phyloP scores from a whole-genome alignment of 1,140 invertebrate species.

The Eciton burchellii region DNA sequence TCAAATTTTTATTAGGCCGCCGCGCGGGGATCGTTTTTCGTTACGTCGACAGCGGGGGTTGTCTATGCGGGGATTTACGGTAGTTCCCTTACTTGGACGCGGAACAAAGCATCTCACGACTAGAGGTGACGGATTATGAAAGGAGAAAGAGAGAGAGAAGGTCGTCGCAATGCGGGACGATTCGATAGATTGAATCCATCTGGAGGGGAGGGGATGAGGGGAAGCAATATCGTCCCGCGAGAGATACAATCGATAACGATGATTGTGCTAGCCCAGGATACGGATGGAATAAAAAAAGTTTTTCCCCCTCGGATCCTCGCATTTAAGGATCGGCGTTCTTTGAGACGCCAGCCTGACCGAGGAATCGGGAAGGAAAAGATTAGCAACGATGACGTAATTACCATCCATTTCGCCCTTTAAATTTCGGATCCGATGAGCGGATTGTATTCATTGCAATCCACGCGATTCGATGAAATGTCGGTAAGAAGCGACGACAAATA shows the following conservation, averaged over 20 bases:
- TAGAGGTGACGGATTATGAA: constrained; percentile 12
- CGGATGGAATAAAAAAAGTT: constrained; percentile 30
- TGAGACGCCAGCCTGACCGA: not conserved
- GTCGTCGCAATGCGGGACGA: constrained; percentile 19
- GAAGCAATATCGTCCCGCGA: not conserved
- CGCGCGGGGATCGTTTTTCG: constrained; percentile 15
- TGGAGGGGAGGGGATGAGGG: not conserved
- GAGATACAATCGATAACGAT: constrained; percentile 33
- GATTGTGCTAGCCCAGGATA: constrained; percentile 12
- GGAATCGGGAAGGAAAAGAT: constrained; percentile 2
- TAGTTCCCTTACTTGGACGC: not conserved
- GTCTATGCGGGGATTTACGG: not conserved
- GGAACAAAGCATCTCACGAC: not conserved
- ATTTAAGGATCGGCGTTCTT: constrained; percentile 36
- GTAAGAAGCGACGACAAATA: not conserved
- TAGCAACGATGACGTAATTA: not conserved
- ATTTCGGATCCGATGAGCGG: not conserved
- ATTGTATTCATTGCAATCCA: not conserved
- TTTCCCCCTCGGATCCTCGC: not conserved
- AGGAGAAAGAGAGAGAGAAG: not conserved
- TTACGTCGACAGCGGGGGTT: not conserved
- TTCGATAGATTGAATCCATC: constrained; percentile 43
- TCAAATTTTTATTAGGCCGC: constrained; percentile 55
- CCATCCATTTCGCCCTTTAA: not conserved
- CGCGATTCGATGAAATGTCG: not conserved